Evolutionary conservation across 2,888 invertebrate genomes (phyloP).

Genomic region (Caradrina clavipalpis): DNA sequence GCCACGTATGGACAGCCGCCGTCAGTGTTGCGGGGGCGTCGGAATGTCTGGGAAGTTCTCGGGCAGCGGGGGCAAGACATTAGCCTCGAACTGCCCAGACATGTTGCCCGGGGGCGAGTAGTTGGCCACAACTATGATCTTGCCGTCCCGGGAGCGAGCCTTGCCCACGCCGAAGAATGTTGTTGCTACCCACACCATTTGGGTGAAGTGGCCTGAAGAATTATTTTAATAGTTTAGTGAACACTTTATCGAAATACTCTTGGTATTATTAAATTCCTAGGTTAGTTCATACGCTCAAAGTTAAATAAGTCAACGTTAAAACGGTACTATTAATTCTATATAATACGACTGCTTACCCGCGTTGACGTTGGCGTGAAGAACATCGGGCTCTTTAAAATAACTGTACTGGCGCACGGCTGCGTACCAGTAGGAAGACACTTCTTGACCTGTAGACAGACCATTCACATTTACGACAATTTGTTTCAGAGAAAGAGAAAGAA

Average conservation of each 20-base stretch:
- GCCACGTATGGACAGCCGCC: conserved; percentile 85
- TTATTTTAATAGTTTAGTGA: no score
- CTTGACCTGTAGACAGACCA: conserved; percentile 91
- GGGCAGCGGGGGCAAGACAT: conserved; percentile 94
- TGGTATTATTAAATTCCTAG: no score
- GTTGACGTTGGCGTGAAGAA: conserved; percentile 94
- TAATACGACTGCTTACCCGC: conserved; percentile 90
- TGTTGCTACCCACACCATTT: conserved; percentile 95
- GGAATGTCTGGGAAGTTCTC: conserved; percentile 89
- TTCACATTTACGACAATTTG: neutral
- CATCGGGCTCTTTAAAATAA: conserved; percentile 93
- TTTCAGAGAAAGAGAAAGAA: no score
- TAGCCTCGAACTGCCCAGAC: conserved; percentile 93
- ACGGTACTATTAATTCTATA: no score
- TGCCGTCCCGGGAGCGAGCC: conserved; percentile 94
- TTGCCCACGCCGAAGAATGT: conserved; percentile 95
- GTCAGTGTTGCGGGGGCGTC: conserved; percentile 83
- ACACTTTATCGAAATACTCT: no score
- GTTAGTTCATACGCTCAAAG: no score
- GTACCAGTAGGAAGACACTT: conserved; percentile 96
- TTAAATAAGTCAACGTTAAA: no score
- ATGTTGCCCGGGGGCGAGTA: conserved; percentile 96
- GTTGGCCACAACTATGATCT: conserved; percentile 95
- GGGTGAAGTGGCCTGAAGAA: conserved; percentile 95
- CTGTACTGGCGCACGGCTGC: conserved; percentile 94